phyloP scores from a whole-genome alignment of 2,113 vertebrate species.

The Onychostruthus taczanowskii region DNA sequence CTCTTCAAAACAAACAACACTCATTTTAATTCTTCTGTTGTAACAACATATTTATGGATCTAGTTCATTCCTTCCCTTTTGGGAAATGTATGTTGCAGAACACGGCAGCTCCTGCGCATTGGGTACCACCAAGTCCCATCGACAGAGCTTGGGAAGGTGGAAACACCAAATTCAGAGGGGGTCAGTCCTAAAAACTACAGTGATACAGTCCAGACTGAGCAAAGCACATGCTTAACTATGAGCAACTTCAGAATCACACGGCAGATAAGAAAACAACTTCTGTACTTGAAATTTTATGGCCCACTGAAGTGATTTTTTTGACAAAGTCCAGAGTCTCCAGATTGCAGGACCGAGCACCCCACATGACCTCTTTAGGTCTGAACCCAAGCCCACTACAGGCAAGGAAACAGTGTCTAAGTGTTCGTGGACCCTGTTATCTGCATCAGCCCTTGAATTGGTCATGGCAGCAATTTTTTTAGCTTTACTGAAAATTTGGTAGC shows the following conservation, averaged over 20 bases:
- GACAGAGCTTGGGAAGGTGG: neutral
- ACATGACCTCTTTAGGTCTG: neutral
- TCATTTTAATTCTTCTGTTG: neutral
- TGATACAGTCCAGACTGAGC: neutral
- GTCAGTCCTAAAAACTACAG: neutral
- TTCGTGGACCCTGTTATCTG: neutral
- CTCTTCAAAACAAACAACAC: neutral
- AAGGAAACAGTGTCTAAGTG: neutral
- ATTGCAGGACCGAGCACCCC: neutral
- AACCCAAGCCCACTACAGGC: neutral
- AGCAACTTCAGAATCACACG: neutral
- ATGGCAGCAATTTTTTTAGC: neutral
- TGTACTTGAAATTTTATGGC: neutral
- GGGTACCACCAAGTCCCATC: accelerated
- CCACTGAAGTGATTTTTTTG: neutral
- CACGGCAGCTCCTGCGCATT: accelerated
- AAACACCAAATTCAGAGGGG: neutral
- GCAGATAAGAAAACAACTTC: neutral
- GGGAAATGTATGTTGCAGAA: neutral
- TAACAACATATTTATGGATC: neutral
- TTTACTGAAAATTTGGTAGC: neutral
- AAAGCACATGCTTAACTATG: accelerated
- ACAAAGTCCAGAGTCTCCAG: neutral
- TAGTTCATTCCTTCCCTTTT: neutral
- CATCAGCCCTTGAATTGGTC: neutral